phyloP scores from a whole-genome alignment of 2,797 vertebrate genomes.

The Buceros bicornis region DNA sequence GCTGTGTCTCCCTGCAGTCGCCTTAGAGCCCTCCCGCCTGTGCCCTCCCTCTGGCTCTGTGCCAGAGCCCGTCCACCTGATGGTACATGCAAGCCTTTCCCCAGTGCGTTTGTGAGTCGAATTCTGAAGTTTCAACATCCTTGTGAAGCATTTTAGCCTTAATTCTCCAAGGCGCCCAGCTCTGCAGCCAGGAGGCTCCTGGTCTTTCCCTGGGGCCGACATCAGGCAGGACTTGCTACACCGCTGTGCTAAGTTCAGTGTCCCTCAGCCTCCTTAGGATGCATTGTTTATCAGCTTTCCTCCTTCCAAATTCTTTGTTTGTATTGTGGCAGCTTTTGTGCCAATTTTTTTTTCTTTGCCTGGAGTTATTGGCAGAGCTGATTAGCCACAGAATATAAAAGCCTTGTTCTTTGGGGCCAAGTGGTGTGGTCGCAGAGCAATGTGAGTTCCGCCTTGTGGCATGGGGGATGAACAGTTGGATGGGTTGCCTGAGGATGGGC shows the following conservation, averaged over 20 bases:
- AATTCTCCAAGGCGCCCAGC: background rate
- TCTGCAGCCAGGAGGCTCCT: background rate
- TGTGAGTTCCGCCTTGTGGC: background rate
- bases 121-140: background rate
- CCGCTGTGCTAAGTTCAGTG: background rate
- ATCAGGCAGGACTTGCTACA: background rate
- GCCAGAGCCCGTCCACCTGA: background rate
- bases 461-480: background rate
- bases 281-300: constrained; percentile 39
- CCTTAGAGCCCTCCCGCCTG: background rate
- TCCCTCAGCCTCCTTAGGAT: background rate
- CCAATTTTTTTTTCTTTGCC: background rate
- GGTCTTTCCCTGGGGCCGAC: background rate
- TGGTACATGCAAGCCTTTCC: background rate
- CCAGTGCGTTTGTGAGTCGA: background rate
- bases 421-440: background rate
- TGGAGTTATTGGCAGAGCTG: constrained; percentile 61
- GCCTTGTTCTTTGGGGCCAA: background rate
- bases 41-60: background rate
- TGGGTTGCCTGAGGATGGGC: background rate
- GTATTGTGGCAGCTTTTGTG: constrained; percentile 24
- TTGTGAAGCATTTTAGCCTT: background rate
- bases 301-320: constrained; percentile 51
- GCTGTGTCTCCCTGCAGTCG: rapidly evolving
- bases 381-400: constrained; percentile 46